These are phyloP conservation scores for Aporophyla lueneburgensis DNA, from an alignment of 2,888 invertebrate genomes.

Conservation along the genomic window DNA sequence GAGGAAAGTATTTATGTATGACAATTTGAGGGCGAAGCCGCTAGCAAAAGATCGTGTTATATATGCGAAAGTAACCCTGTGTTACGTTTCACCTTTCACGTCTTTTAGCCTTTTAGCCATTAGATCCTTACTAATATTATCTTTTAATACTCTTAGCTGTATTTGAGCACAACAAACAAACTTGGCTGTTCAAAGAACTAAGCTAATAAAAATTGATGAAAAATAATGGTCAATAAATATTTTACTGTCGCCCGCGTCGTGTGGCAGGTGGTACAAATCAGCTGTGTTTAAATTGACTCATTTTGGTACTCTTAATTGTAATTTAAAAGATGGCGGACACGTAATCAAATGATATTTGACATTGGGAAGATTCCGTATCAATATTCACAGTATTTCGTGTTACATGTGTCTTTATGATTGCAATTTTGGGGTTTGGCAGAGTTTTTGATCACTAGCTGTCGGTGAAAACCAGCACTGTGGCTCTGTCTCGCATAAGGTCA, in stretches of 20 bases:
- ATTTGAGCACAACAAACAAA: background rate
- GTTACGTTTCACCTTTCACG: background rate
- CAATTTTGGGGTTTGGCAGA: background rate
- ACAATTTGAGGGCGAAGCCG: too few relatives aligned
- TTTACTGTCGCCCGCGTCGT: background rate
- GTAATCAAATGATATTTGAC: constrained; percentile 47
- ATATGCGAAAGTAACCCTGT: background rate
- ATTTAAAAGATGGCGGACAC: constrained; percentile 51
- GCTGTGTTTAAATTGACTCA: constrained; percentile 63
- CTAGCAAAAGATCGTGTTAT: too few relatives aligned
- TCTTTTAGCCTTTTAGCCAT: background rate
- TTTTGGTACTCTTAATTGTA: constrained; percentile 57
- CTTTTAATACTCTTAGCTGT: background rate
- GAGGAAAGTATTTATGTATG: too few relatives aligned
- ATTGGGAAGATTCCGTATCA: constrained; percentile 37
- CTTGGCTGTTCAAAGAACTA: background rate
- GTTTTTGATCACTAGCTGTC: too few relatives aligned
- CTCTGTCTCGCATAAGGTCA: background rate
- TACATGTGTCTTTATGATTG: background rate
- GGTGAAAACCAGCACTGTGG: background rate
- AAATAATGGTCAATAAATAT: constrained; percentile 16
- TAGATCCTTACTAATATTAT: background rate
- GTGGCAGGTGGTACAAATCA: constrained; percentile 59
- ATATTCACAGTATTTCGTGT: background rate
- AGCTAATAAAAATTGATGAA: background rate